Evolutionary conservation across 2,797 vertebrate species (phyloP), one percentile per base, ranked within the genome.

Genomic region (Taenioides sp.): DNA sequence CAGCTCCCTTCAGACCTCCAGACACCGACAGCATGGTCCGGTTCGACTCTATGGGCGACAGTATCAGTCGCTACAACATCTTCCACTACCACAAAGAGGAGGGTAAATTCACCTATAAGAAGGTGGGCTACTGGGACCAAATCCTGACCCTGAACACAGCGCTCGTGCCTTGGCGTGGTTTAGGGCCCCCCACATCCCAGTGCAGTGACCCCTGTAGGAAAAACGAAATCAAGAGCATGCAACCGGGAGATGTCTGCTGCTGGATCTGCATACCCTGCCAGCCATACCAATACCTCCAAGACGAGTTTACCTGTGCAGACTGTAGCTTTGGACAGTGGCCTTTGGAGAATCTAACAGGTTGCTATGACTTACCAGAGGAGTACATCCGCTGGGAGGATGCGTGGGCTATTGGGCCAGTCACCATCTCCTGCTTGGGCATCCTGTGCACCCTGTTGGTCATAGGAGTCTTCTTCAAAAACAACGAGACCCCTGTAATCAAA

Each of bases 241-340:
- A 99, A 88, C 98, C 98, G 0, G 98, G 98, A 2, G 98, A 99
- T 22, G 96, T 97, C n/a, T 99, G 98, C 90, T 99, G 98, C 87
- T 99, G 98, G 98, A 96, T 99, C 85, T 99, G 98, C 80, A 98
- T 98, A 67, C 95, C 97, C 5, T 99, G 97, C 88, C 98, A 99
- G 87, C 89, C 97, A 28, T 97, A 96, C 0, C 96, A 99, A 87
- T 99, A 96, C 85, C 92, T 98, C 65, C 87, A 93, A 71, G 97
- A 99, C 7, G 96, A 98, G 83, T 97, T 97, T 90, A 98, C 96
- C 71, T 99, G 98, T 58, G 95, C 95, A 16, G 96, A 98, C 88
- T 99, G 98, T 0, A 94, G 94, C 63, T 95, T 96, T 0, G 98
- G 98, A 27, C 94, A 94, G 78, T 99, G 98, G 98, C 98, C 98